These are phyloP conservation scores for Pluvialis apricaria DNA, from an alignment of 2,113 vertebrate species.

Conservation along the genomic window DNA sequence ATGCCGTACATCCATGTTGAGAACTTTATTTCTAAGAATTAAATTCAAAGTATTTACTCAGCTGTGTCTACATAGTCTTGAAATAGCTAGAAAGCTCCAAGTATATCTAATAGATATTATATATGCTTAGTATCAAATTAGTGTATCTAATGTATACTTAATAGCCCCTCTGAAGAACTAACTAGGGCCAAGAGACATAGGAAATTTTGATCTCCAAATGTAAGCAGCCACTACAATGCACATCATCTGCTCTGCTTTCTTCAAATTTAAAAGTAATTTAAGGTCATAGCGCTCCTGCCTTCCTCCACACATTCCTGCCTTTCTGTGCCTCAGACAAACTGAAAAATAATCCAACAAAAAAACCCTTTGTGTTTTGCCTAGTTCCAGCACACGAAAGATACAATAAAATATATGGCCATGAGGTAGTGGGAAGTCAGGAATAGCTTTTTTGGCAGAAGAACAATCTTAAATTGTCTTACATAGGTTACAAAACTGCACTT, in stretches of 20 bases:
- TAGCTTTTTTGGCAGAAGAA: background rate
- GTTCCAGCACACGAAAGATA: background rate
- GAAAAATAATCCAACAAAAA: background rate
- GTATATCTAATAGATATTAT: background rate
- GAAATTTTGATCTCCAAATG: background rate
- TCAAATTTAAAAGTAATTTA: background rate
- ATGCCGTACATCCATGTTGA: background rate
- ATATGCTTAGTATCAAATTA: background rate
- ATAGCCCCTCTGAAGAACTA: background rate
- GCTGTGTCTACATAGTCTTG: background rate
- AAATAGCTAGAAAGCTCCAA: background rate
- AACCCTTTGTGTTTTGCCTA: background rate
- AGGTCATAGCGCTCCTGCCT: background rate
- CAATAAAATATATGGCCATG: background rate
- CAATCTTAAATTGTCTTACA: background rate
- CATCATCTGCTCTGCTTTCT: background rate
- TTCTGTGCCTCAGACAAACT: background rate
- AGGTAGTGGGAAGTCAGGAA: background rate
- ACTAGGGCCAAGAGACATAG: background rate
- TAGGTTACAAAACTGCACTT: background rate
- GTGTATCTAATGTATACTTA: background rate
- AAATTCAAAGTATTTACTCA: background rate
- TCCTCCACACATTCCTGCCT: background rate
- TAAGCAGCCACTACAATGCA: background rate
- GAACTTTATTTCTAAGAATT: background rate